Conservation (phyloP, 2,797 vertebrate species). For the Calcarius lapponicus region DNA sequence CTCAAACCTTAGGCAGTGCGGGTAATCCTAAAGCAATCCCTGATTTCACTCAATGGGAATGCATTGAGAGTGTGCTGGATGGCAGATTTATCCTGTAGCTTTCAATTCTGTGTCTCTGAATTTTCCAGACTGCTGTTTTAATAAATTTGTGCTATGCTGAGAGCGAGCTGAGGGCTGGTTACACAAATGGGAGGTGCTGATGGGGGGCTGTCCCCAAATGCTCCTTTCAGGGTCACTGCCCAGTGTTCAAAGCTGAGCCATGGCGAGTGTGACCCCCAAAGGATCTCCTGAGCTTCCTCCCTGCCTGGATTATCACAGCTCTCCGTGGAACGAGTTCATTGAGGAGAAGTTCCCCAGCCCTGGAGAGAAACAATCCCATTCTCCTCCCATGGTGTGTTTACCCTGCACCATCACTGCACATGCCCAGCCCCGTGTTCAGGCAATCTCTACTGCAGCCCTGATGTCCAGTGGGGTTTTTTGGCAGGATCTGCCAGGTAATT, state of each 20-base stretch:
- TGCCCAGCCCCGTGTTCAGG: not conserved
- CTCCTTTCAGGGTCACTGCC: not conserved
- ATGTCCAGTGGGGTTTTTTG: not conserved
- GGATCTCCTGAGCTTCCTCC: not conserved
- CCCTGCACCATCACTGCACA: not conserved
- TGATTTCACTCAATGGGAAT: not conserved
- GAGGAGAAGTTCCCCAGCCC: not conserved
- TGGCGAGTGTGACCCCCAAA: accelerated
- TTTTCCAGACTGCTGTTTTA: not conserved
- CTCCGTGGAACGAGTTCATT: accelerated
- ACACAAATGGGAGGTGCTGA: not conserved
- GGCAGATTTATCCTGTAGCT: not conserved
- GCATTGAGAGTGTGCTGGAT: not conserved
- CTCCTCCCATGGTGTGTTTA: not conserved
- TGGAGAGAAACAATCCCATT: not conserved
- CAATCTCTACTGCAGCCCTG: not conserved
- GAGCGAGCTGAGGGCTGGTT: not conserved
- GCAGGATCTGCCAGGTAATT: not conserved
- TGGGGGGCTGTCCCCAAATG: not conserved
- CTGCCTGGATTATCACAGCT: not conserved
- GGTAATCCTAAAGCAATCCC: not conserved
- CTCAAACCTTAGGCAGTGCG: not conserved
- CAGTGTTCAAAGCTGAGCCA: accelerated
- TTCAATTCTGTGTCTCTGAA: not conserved
- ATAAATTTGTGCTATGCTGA: not conserved